Base-by-base conservation (phyloP, 2,113 vertebrate genomes). In the Gadus chalcogrammus region DNA sequence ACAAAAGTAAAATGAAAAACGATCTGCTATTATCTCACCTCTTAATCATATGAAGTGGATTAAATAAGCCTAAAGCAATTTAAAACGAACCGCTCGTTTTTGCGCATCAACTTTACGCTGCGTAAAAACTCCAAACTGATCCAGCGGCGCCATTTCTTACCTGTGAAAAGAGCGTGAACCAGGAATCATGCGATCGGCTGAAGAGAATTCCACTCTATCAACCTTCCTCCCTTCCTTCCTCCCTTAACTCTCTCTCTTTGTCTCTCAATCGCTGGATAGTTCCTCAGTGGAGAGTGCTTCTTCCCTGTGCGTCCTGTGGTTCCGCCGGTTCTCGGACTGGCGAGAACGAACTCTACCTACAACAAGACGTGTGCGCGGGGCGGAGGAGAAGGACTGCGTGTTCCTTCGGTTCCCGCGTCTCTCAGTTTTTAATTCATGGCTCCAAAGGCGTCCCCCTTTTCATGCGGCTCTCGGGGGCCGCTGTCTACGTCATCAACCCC, bases 361-460 rank as follows among this genome's bases (percentile, higher is more conserved):
- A 16, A 55, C 53, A 35, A 35, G 31, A 35, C 31, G 31, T 35
- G 31, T 35, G 31, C 4, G 31, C 31, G 31, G 4, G 31, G 31
- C 31, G 31, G 31, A 35, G 31, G 31, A 35, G 31, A 7, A 35
- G 31, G 31, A 35, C 31, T 35, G 31, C 31, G 31, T 35, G 42
- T 48, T 48, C 93, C 91, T 91, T 91, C 88, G 81, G 81, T 88
- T 81, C 82, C 90, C 86, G 90, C 88, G 90, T 91, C 88, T 86
- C 90, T 89, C 87, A 87, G 94, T 83, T 94, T 96, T 97, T 94
- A 95, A 95, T 95, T 91, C 93, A 92, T 93, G 93, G 90, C 92
- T 91, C 89, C 87, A 91, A 89, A 92, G 91, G 88, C 88, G 91
- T 94, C 92, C 91, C 91, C 15, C 88, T 92, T 92, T 93, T 93